Percentiles rank a stretch among this genome's conserved stretches.
Conservation (phyloP, 2,797 vertebrate species). For the Poeciliopsis turneri region DNA sequence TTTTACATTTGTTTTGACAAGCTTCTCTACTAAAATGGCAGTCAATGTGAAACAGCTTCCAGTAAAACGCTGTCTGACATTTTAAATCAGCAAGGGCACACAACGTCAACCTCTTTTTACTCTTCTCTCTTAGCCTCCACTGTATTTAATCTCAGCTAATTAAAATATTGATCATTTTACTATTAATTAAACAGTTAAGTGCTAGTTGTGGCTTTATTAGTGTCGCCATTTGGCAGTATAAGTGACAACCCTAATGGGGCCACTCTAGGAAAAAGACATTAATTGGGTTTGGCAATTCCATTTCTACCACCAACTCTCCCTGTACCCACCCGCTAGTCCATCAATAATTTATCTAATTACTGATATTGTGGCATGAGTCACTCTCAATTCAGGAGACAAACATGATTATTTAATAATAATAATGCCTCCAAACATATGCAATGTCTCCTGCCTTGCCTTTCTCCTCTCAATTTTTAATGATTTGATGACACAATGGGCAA, state of each 20-base stretch:
- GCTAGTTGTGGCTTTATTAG: slow-evolving; percentile 83
- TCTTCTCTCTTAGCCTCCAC: slow-evolving; percentile 37
- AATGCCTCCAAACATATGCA: slow-evolving; percentile 90
- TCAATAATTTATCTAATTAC: slow-evolving; percentile 97
- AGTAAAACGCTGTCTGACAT: slow-evolving; percentile 40
- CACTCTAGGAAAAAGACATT: slow-evolving; percentile 82
- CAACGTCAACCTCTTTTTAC: slow-evolving; percentile 30
- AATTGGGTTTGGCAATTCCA: slow-evolving; percentile 94
- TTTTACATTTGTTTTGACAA: slow-evolving; percentile 5
- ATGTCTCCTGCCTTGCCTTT: slow-evolving; percentile 70
- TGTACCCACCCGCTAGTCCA: slow-evolving; percentile 81
- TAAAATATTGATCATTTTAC: slow-evolving; percentile 88
- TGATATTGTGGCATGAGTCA: slow-evolving; percentile 89
- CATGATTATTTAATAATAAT: slow-evolving; percentile 95
- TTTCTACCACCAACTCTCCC: slow-evolving; percentile 83
- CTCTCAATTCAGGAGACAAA: slow-evolving; percentile 93
- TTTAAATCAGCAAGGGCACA: slow-evolving; percentile 34
- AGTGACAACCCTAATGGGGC: slow-evolving; percentile 89
- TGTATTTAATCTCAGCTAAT: slow-evolving; percentile 78
- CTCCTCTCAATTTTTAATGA: slow-evolving; percentile 84
- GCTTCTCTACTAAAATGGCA: slow-evolving; percentile 8
- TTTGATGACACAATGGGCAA: slow-evolving; percentile 82
- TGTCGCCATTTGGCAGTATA: slow-evolving; percentile 85
- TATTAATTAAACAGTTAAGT: slow-evolving; percentile 90
- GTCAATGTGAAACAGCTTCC: slow-evolving; percentile 7